A percentile compares a stretch with the other conserved stretches of the same genome.
Conservation (phyloP, 2,797 vertebrate species). For the Macroramphosus scolopax region DNA sequence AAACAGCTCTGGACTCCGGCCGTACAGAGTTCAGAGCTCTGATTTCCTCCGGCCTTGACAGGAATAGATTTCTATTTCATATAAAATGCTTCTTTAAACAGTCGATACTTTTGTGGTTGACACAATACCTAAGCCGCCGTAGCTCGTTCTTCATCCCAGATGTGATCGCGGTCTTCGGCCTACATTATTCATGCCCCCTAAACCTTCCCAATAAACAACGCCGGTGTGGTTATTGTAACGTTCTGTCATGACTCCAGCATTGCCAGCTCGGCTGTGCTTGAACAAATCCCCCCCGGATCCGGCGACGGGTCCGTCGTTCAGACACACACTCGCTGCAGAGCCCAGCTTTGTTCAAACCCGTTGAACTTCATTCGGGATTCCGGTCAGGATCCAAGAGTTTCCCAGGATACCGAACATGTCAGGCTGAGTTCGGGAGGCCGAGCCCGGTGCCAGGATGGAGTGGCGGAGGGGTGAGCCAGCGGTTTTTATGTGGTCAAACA, state of each 20-base stretch:
- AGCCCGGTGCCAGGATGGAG: too few relatives aligned
- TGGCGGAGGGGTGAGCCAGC: too few relatives aligned
- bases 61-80: not conserved
- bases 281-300: conserved; percentile 30
- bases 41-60: too few relatives aligned
- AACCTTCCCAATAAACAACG: conserved; percentile 42
- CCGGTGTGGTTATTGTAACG: conserved; percentile 19
- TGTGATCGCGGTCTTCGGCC: conserved; percentile 36
- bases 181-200: conserved; percentile 42
- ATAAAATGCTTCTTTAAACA: conserved; percentile 10
- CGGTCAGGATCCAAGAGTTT: conserved; percentile 34
- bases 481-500: too few relatives aligned
- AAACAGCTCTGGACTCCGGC: too few relatives aligned
- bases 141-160: conserved; percentile 51
- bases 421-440: too few relatives aligned
- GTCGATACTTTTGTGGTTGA: conserved; percentile 15
- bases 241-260: conserved; percentile 9
- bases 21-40: too few relatives aligned
- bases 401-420: conserved; percentile 48
- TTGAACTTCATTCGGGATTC: conserved; percentile 44
- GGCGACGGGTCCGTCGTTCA: conserved; percentile 4
- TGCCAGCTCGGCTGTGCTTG: conserved; percentile 18
- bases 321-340: not conserved
- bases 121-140: not conserved
- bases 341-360: conserved; percentile 36